Percentiles rank a stretch among this genome's conserved stretches.
These are phyloP conservation scores for Crocodylus rhombifer DNA, from an alignment of 2,797 vertebrate species.

Conservation along the genomic window DNA sequence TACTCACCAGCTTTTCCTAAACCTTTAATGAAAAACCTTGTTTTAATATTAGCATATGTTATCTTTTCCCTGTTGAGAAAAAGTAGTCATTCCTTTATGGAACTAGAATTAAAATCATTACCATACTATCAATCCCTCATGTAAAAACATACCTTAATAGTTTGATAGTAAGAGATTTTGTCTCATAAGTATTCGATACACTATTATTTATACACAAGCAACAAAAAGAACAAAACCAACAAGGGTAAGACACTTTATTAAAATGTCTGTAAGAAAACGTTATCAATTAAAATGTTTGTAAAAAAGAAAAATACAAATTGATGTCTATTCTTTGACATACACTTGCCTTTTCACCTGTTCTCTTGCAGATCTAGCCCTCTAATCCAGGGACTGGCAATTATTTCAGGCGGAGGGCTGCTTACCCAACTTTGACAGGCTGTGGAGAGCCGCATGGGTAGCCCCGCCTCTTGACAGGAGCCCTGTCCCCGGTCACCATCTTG, in stretches of 20 bases:
- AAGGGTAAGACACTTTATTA: no score
- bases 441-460: no score
- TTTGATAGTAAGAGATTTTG: neutral
- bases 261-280: no score
- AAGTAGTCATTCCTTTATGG: neutral
- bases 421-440: no score
- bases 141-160: neutral
- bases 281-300: no score
- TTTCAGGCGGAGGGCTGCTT: no score
- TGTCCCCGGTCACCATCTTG: no score
- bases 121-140: neutral
- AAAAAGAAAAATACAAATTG: no score
- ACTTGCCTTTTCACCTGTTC: neutral
- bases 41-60: neutral
- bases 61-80: neutral
- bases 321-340: no score
- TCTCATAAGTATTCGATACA: neutral
- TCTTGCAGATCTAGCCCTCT: neutral
- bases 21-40: neutral
- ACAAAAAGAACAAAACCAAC: no score
- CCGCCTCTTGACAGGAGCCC: no score
- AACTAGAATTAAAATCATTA: neutral
- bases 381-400: neutral
- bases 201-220: neutral
- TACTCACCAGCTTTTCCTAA: neutral